Evolutionary conservation across 2,797 vertebrate species (phyloP).

Genomic region (Pangasius djambal): DNA sequence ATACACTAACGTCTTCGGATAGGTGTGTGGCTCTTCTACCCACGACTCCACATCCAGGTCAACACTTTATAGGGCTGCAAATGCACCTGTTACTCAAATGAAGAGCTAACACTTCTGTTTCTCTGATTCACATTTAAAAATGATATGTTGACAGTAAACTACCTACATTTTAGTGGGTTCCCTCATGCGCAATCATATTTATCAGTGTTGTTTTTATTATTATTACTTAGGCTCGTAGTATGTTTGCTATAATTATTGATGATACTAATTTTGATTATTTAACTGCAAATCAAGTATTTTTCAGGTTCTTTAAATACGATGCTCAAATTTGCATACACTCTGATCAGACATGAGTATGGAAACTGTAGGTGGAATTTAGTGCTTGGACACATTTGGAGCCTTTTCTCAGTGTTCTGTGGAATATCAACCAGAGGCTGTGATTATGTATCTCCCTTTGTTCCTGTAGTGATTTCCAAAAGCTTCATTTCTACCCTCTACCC

Average conservation of each 20-base stretch:
- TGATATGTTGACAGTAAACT: not conserved
- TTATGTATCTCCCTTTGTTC: conserved; percentile 47
- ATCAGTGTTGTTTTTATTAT: not conserved
- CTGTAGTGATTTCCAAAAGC: conserved; percentile 46
- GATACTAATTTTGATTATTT: not conserved
- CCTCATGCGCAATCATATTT: not conserved
- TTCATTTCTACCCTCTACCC: conserved; percentile 30
- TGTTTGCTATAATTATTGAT: not conserved
- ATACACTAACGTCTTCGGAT: not conserved
- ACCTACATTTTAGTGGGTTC: not conserved
- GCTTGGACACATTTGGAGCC: conserved; percentile 33
- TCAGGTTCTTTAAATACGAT: not conserved
- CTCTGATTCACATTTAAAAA: not conserved
- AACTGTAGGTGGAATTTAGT: not conserved
- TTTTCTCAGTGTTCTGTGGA: conserved; percentile 37
- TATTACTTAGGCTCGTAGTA: not conserved
- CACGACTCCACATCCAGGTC: not conserved
- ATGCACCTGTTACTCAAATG: not conserved
- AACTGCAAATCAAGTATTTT: not conserved
- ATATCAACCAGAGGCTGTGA: conserved; percentile 39
- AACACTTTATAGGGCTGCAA: not conserved
- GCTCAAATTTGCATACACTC: not conserved
- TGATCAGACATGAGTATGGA: not conserved
- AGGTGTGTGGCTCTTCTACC: not conserved
- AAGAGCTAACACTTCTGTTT: not conserved